A percentile compares a stretch with the other conserved stretches of the same genome.
These are phyloP conservation scores for Catalaphyllia jardinei DNA, from an alignment of 64 coral and sea anemone genomes.

Conservation along the genomic window DNA sequence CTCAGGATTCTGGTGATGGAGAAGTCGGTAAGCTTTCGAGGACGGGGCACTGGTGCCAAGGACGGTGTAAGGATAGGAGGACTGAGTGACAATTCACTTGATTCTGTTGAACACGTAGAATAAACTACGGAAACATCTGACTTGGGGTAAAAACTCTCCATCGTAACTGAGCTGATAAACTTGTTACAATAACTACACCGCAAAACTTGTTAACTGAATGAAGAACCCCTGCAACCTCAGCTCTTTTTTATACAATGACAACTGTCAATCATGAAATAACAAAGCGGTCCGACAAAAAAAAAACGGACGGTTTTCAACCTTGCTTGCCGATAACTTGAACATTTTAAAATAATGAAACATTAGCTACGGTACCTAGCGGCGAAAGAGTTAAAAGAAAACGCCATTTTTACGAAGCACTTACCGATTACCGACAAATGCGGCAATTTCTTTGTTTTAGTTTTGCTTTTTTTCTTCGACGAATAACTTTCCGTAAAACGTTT, in stretches of 20 bases:
- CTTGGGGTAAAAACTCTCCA: not conserved
- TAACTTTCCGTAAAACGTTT: no score
- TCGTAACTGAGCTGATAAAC: not conserved
- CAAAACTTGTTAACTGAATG: not conserved
- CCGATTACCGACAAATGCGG: no score
- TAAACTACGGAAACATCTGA: not conserved
- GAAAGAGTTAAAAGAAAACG: not conserved
- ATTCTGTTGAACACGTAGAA: no score
- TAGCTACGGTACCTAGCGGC: not conserved
- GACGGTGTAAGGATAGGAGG: not conserved
- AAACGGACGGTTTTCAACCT: not conserved
- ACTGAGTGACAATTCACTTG: not conserved
- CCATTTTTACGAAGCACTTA: not conserved
- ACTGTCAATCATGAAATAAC: not conserved
- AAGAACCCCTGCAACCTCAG: not conserved
- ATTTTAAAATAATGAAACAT: not conserved
- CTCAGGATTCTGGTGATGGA: constrained; percentile 10
- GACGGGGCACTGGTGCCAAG: not conserved
- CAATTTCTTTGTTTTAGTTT: no score
- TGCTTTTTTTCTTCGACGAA: no score
- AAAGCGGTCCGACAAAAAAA: not conserved
- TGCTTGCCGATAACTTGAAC: not conserved
- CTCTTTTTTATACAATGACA: not conserved
- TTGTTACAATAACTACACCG: not conserved
- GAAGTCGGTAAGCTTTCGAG: not conserved